These are phyloP conservation scores for Anoplopoma fimbria DNA, from an alignment of 2,113 vertebrate species.

Conservation along the genomic window DNA sequence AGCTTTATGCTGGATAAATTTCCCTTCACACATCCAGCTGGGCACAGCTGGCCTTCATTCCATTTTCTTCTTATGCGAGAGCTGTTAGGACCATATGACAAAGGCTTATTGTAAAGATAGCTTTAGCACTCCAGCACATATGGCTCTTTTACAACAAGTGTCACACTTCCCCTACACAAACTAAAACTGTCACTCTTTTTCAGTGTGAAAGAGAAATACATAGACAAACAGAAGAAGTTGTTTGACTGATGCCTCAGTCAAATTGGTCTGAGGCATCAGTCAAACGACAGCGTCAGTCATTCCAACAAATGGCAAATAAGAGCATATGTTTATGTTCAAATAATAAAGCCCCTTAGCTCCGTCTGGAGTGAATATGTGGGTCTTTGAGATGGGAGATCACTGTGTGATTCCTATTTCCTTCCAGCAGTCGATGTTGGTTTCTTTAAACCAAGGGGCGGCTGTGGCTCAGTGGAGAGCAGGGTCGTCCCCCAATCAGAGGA, in stretches of 20 bases:
- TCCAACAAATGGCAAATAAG: background rate
- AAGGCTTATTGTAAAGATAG: constrained; percentile 49
- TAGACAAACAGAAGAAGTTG: background rate
- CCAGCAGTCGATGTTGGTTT: background rate
- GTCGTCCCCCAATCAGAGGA: too few species aligned
- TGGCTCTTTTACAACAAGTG: constrained; percentile 12
- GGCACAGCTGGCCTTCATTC: constrained; percentile 24
- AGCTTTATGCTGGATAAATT: constrained; percentile 52
- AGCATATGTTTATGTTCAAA: background rate
- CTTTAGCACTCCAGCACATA: constrained; percentile 24
- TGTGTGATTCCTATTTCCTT: background rate
- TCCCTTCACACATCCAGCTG: constrained; percentile 67
- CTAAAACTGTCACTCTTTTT: background rate
- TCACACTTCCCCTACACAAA: constrained; percentile 28
- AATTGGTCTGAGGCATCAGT: background rate
- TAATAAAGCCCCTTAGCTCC: background rate
- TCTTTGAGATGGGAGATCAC: background rate
- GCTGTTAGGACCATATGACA: constrained; percentile 53
- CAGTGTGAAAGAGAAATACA: background rate
- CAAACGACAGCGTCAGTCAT: background rate
- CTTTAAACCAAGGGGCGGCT: constrained; percentile 1
- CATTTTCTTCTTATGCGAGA: constrained; percentile 39
- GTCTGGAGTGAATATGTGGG: background rate
- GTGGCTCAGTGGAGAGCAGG: too few species aligned
- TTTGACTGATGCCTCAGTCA: too few species aligned